Percentiles rank a stretch among this genome's conserved stretches.
These are phyloP conservation scores for Drosophila virilis DNA, from an alignment of 1,140 invertebrate species.

Conservation along the genomic window DNA sequence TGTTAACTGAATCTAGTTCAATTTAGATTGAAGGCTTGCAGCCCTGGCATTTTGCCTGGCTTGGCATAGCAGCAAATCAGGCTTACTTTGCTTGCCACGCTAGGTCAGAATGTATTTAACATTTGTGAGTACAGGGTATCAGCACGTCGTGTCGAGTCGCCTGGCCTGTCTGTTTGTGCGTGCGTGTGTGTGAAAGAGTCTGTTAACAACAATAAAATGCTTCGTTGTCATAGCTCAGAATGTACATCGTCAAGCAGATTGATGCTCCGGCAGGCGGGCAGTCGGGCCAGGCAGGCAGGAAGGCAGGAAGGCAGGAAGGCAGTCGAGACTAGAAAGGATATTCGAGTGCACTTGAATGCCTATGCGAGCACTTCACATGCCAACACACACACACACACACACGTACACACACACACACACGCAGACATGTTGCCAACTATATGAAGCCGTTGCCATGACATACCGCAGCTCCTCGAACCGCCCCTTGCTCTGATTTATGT, in stretches of 20 bases:
- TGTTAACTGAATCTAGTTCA: too few relatives aligned
- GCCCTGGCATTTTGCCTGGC: not conserved
- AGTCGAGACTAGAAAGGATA: conserved; percentile 37
- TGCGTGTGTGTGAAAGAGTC: conserved; percentile 40
- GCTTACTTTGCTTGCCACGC: too few relatives aligned
- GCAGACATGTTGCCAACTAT: conserved; percentile 27
- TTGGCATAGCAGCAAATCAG: not conserved
- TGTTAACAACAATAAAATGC: conserved; percentile 78
- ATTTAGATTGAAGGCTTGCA: too few relatives aligned
- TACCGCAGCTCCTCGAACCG: conserved; percentile 27
- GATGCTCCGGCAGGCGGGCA: conserved; percentile 39
- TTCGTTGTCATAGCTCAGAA: conserved; percentile 72
- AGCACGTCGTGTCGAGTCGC: conserved; percentile 9
- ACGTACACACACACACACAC: not conserved
- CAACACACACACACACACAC: not conserved
- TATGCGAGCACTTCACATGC: conserved; percentile 36
- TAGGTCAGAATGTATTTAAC: too few relatives aligned
- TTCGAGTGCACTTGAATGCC: conserved; percentile 53
- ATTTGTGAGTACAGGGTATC: conserved; percentile 38
- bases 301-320: conserved; percentile 13
- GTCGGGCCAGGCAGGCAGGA: not conserved
- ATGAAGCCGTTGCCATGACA: conserved; percentile 53
- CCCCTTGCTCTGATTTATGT: conserved; percentile 41
- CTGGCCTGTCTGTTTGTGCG: conserved; percentile 8
- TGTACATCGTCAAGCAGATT: conserved; percentile 69